Evolutionary conservation across 1,140 invertebrate species (phyloP), one percentile per base, ranked within the genome.

Genomic region (Zophobas morio): DNA sequence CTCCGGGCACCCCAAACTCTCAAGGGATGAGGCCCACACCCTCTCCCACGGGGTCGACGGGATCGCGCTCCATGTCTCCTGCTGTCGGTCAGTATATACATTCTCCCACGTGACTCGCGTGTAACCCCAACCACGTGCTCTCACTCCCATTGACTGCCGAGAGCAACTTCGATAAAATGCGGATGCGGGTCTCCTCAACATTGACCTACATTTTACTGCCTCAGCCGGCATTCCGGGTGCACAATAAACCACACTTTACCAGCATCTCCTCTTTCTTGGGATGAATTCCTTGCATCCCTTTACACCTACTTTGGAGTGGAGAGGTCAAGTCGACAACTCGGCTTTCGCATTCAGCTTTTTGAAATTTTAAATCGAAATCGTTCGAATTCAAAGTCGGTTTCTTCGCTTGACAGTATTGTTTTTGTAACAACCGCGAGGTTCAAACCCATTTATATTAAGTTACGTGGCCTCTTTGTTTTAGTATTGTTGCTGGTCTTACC

Each of bases 31-130:
- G 96, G 88, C 96, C 96, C 94, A 96, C 94, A 84, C 96, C 96
- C 83, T 97, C 96, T 84, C 96, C 96, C 81, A 96, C 95, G 84
- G 95, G 96, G 85, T 96, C 95, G 83, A 94, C 93, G 83, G 95
- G 96, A 86, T 97, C 96, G 83, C 92, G 96, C 88, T 98, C 96
- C 86, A 97, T 97, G 94, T 98, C 96, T 87, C 96, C 96, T 85
- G 96, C 96, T 88, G 95, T 97, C 86, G 95, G 96, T 96, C 86
- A 91, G 94, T 91, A 81, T 73, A 72, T 74, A 73, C 70, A 75
- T 39, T 54, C 46, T 78, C 54, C 78, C 76, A 70, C 73, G 70
- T 79, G 82, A 76, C 79, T 79, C 40, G 54, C 49, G 49, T 73
- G 49, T 73, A 56, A 73, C 63, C 74, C 70, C 78, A 74, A 78